phyloP scores from a whole-genome alignment of 2,888 invertebrate genomes.

The Epirrhoe tristata region DNA sequence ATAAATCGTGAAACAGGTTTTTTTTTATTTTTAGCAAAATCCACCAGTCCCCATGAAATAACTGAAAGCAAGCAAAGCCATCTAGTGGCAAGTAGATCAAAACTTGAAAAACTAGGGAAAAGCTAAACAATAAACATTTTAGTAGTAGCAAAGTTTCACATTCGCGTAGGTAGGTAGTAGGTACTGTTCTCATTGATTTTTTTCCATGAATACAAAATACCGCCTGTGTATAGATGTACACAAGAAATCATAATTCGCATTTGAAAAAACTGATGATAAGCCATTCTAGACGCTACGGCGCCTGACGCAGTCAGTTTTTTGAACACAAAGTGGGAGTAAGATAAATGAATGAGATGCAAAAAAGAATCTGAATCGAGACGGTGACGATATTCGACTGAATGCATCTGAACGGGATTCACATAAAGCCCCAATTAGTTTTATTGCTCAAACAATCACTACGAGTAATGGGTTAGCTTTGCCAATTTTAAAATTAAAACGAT shows the following conservation, averaged over 20 bases:
- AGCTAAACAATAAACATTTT: too few species aligned
- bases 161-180: too few species aligned
- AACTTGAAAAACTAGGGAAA: too few species aligned
- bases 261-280: background rate
- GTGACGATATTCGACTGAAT: constrained; percentile 35
- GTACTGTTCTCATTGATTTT: too few species aligned
- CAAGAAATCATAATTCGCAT: background rate
- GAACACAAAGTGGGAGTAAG: constrained; percentile 31
- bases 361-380: constrained; percentile 27
- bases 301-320: constrained; percentile 10
- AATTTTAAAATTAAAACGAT: constrained; percentile 34
- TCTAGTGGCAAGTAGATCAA: too few species aligned
- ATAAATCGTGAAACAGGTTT: too few species aligned
- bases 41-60: too few species aligned
- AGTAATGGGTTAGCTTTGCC: constrained; percentile 41
- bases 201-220: too few species aligned
- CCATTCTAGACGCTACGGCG: constrained; percentile 8
- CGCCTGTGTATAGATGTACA: background rate
- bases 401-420: constrained; percentile 45
- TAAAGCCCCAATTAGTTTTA: constrained; percentile 47
- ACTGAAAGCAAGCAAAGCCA: too few species aligned
- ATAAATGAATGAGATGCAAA: constrained; percentile 33
- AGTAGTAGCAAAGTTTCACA: too few species aligned
- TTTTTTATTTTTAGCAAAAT: too few species aligned
- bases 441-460: constrained; percentile 40